Percentiles rank a stretch among this genome's conserved stretches.
Conservation (phyloP, 2,113 vertebrate genomes). For the Gymnorhina tibicen region DNA sequence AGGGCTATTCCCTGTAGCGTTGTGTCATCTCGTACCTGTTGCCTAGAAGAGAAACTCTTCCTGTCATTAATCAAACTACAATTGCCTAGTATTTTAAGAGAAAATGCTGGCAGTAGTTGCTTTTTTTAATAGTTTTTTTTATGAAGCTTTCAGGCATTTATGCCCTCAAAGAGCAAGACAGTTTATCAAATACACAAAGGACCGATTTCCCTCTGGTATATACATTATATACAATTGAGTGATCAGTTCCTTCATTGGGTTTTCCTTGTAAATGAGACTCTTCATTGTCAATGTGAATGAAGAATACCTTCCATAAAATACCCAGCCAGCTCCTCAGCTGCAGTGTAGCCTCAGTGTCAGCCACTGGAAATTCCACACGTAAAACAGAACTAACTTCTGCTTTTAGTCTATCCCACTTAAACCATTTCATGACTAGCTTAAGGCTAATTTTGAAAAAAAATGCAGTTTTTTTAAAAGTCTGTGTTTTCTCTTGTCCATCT, state of each 20-base stretch:
- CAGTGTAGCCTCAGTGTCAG: not conserved
- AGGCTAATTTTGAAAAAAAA: conserved; percentile 58
- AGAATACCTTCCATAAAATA: not conserved
- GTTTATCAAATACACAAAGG: conserved; percentile 38
- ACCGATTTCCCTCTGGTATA: conserved; percentile 6
- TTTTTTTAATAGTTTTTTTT: not conserved
- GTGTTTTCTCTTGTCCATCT: not conserved
- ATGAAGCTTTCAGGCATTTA: not conserved
- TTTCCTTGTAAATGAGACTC: not conserved
- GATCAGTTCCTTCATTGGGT: conserved; percentile 32
- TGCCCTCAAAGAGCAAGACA: not conserved
- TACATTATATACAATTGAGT: conserved; percentile 53
- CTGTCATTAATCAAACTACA: not conserved
- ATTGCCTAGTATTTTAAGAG: not conserved
- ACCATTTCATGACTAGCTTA: conserved; percentile 46
- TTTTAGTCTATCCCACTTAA: conserved; percentile 13
- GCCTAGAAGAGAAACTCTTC: not conserved
- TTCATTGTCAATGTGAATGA: not conserved
- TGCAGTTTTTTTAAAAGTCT: not conserved
- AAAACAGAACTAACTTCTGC: conserved; percentile 31
- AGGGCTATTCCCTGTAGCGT: not conserved
- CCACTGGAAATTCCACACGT: not conserved
- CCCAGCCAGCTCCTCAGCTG: not conserved
- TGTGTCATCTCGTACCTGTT: fast-evolving
- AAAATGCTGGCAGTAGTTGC: not conserved